Evolutionary conservation across 2,888 invertebrate genomes (phyloP), one percentile per base, ranked within the genome.

Genomic region (Orchesella flavescens): DNA sequence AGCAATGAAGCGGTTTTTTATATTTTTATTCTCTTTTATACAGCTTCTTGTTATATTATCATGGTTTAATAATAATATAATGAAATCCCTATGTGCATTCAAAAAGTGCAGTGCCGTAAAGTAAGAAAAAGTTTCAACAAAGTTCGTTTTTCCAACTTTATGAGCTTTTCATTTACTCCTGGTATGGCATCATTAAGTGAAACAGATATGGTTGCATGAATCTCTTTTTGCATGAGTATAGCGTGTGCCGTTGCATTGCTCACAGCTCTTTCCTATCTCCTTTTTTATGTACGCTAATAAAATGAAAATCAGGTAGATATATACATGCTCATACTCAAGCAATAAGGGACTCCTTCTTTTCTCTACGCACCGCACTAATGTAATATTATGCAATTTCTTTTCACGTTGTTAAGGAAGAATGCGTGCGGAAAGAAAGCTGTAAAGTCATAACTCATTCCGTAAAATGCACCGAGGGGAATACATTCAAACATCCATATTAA

Each of bases 361-460:
- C n/a, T 49, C 12, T 49, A 68, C 65, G 17, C 57, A 57, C 46
- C 12, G 49, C 12, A 12, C 15, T 15, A n/a, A 12, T 49, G 68
- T 74, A 74, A 73, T 80, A 74, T 80, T 80, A 80, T 80, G 80
- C 80, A 80, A 80, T 80, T 80, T 71, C 71, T 80, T 63, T 80
- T 80, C 80, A 80, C 73, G 74, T 80, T 80, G 80, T 80, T 80
- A 80, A 80, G 80, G 63, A 80, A 61, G 73, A 80, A 80, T 80
- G 80, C 80, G 80, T 80, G 80, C 80, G 73, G 80, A 80, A 80
- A 74, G 80, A 74, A 80, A 80, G 80, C 80, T 74, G 80, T 73
- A 80, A 80, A 80, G 80, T 80, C 80, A 80, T 80, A 80, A 80
- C 80, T 80, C 80, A 80, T 80, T 74, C 80, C 46, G 68, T 80